Evolutionary conservation across 1,140 invertebrate species (phyloP).

Genomic region (Megalonaias nervosa): DNA sequence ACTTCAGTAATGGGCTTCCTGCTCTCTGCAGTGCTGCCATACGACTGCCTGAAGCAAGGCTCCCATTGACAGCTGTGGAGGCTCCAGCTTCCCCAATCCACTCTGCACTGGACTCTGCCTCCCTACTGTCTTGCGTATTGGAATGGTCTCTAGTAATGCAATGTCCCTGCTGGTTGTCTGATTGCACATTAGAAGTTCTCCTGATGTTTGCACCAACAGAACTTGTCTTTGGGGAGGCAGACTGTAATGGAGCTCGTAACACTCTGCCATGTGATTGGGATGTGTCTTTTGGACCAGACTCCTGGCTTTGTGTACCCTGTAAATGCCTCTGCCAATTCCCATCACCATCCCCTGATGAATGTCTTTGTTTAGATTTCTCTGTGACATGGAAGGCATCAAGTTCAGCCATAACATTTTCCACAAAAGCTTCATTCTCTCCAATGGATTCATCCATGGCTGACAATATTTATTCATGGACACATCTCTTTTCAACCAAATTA

Average conservation of each 20-base stretch:
- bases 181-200: conserved; percentile 13
- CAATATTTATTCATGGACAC: no score
- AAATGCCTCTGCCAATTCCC: not conserved
- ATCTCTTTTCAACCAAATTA: no score
- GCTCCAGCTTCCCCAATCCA: not conserved
- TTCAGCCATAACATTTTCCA: conserved; percentile 27
- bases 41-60: conserved; percentile 20
- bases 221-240: conserved; percentile 6
- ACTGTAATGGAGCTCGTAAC: not conserved
- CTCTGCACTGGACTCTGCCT: not conserved
- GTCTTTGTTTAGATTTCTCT: not conserved
- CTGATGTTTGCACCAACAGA: conserved; percentile 20
- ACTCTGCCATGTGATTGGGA: not conserved
- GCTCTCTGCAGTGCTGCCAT: conserved; percentile 35
- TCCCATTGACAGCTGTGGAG: not conserved
- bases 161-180: not conserved
- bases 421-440: conserved; percentile 29
- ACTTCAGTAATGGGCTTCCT: conserved; percentile 28
- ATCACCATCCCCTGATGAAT: not conserved
- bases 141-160: not conserved
- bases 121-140: not conserved
- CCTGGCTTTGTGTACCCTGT: not conserved
- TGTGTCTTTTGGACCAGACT: not conserved
- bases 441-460: conserved; percentile 20
- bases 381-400: conserved; percentile 23